A percentile compares a stretch with the other conserved stretches of the same genome.
These are phyloP conservation scores for Bombylius discolor DNA, from an alignment of 2,888 invertebrate genomes.

Conservation along the genomic window DNA sequence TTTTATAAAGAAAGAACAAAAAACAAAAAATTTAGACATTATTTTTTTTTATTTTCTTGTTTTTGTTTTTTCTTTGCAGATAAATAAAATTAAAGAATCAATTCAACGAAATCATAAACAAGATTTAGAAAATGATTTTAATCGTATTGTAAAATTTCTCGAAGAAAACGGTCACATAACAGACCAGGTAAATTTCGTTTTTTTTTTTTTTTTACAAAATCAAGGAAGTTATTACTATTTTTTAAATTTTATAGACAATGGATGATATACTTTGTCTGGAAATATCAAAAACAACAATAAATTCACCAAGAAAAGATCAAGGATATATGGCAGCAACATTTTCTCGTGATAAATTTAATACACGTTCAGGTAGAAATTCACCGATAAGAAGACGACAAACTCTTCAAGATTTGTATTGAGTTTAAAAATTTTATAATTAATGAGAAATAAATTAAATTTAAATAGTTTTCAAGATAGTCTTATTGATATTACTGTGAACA, in stretches of 20 bases:
- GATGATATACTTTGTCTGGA: constrained; percentile 13
- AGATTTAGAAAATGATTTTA: constrained; percentile 43
- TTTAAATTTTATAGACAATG: constrained; percentile 7
- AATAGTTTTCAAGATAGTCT: background rate
- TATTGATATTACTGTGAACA: background rate
- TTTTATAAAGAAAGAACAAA: too few species aligned
- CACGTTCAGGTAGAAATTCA: background rate
- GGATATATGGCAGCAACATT: constrained; percentile 9
- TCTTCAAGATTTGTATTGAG: constrained; percentile 10
- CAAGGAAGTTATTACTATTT: background rate
- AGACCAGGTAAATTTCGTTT: constrained; percentile 1
- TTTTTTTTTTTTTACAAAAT: background rate
- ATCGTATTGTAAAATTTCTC: constrained; percentile 42
- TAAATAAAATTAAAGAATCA: constrained; percentile 40
- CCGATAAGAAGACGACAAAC: constrained; percentile 1
- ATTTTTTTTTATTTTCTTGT: background rate
- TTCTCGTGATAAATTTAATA: background rate
- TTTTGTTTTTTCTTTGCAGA: constrained; percentile 2
- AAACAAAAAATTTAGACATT: too few species aligned
- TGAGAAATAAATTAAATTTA: background rate
- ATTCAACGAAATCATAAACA: constrained; percentile 40
- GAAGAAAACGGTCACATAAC: constrained; percentile 26
- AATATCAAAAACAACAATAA: constrained; percentile 6
- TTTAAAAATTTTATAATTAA: background rate
- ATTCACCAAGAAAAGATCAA: constrained; percentile 5